A percentile compares a stretch with the other conserved stretches of the same genome.
Evolutionary conservation across 2,113 vertebrate genomes (phyloP).

Genomic region (Falcunculus frontatus): DNA sequence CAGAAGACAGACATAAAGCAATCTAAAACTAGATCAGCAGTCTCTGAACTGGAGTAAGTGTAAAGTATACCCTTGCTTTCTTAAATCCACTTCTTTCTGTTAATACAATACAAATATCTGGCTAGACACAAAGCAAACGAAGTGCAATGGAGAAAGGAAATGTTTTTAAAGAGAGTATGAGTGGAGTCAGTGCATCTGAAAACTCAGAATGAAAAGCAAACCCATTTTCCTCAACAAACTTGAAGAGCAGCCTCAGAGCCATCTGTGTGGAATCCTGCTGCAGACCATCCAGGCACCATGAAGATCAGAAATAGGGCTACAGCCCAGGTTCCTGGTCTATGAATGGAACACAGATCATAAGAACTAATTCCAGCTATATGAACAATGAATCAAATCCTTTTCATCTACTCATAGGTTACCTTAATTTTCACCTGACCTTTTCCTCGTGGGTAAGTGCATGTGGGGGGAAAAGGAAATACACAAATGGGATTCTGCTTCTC

Average conservation of each 20-base stretch:
- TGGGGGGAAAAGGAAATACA: not conserved
- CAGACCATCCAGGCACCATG: rapidly evolving
- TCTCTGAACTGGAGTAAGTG: not conserved
- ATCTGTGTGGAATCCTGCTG: not conserved
- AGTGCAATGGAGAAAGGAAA: not conserved
- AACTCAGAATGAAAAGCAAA: not conserved
- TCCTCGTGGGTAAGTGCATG: not conserved
- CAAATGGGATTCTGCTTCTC: not conserved
- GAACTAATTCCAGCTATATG: not conserved
- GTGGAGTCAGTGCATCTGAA: not conserved
- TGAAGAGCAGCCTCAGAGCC: not conserved
- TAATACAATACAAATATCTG: not conserved
- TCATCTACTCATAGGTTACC: not conserved
- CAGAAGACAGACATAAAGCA: not conserved
- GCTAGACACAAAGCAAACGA: not conserved
- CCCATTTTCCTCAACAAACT: not conserved
- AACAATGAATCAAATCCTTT: not conserved
- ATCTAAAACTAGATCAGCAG: not conserved
- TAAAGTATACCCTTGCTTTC: not conserved
- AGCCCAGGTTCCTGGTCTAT: not conserved
- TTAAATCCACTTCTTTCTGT: not conserved
- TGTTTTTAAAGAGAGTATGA: not conserved
- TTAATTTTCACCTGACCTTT: not conserved
- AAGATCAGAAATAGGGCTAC: not conserved
- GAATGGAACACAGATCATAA: not conserved